Percentiles rank a stretch among this genome's conserved stretches.
Conservation (phyloP, 2,888 invertebrate species). For the Zele albiditarsus region DNA sequence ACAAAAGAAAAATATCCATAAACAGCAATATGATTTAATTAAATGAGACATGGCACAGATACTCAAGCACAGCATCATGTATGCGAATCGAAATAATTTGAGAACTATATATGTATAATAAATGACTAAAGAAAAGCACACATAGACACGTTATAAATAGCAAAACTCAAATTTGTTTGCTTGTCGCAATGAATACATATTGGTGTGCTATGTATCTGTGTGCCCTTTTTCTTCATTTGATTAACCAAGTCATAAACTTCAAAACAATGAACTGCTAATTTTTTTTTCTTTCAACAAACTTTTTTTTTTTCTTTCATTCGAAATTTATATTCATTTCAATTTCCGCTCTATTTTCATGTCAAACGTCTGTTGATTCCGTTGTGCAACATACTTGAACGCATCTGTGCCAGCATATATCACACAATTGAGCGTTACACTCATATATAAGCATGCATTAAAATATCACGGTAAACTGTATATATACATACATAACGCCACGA, state of each 20-base stretch:
- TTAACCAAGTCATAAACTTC: constrained; percentile 39
- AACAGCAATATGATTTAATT: constrained; percentile 43
- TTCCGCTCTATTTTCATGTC: constrained; percentile 69
- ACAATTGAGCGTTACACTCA: constrained; percentile 45
- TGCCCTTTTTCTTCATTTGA: constrained; percentile 60
- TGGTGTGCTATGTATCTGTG: constrained; percentile 68
- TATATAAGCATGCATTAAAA: constrained; percentile 54
- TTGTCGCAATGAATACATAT: constrained; percentile 45
- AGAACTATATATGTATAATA: constrained; percentile 34
- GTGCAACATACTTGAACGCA: constrained; percentile 70
- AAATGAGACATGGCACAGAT: constrained; percentile 68
- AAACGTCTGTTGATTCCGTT: constrained; percentile 67
- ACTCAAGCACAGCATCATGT: constrained; percentile 62
- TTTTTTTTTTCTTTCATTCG: constrained; percentile 34
- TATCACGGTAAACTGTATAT: constrained; percentile 30
- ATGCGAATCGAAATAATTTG: constrained; percentile 11
- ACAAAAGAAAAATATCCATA: constrained; percentile 47
- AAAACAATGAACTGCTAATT: constrained; percentile 44
- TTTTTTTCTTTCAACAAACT: constrained; percentile 28
- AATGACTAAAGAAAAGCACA: constrained; percentile 40
- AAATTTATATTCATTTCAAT: constrained; percentile 49
- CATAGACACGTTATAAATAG: constrained; percentile 36
- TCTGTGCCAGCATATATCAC: constrained; percentile 66
- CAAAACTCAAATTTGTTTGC: constrained; percentile 32
- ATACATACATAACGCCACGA: constrained; percentile 33